Conservation (phyloP, 2,113 vertebrate genomes). For the Taxidea taxus region DNA sequence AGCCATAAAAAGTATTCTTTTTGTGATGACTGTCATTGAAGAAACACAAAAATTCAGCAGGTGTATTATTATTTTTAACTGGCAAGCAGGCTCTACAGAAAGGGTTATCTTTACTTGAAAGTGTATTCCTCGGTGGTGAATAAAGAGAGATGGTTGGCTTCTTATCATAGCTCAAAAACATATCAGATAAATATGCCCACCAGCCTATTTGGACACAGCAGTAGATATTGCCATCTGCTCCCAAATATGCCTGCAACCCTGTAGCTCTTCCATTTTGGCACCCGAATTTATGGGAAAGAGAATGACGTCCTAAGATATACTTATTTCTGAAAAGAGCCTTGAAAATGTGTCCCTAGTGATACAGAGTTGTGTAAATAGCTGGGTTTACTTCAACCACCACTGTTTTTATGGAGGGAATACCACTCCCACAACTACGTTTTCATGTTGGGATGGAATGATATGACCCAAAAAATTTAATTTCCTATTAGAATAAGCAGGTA, state of each 20-base stretch:
- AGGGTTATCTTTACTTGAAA: constrained; percentile 74
- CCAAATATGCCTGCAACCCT: constrained; percentile 76
- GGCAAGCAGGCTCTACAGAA: constrained; percentile 47
- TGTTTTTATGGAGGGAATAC: not conserved
- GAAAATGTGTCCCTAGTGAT: constrained; percentile 73
- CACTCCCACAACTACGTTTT: not conserved
- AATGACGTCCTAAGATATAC: constrained; percentile 71
- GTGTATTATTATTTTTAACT: constrained; percentile 49
- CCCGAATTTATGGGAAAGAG: constrained; percentile 70
- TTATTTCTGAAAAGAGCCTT: constrained; percentile 75
- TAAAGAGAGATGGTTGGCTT: constrained; percentile 79
- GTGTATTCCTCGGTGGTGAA: constrained; percentile 73
- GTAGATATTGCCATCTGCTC: constrained; percentile 85
- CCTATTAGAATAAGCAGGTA: constrained; percentile 40
- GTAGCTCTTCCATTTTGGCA: constrained; percentile 78
- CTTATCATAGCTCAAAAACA: constrained; percentile 75
- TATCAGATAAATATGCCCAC: constrained; percentile 81
- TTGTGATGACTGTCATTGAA: constrained; percentile 59
- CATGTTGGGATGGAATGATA: constrained; percentile 50
- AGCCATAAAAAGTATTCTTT: constrained; percentile 38
- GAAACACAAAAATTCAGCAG: constrained; percentile 54
- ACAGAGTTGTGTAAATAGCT: constrained; percentile 49
- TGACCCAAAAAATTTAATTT: constrained; percentile 55
- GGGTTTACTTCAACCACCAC: constrained; percentile 22
- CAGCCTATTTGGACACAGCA: constrained; percentile 83